Percentiles rank a stretch among this genome's conserved stretches.
Evolutionary conservation across 92 coral and sea anemone genomes (phyloP).

Genomic region (Phymanthus crucifer): DNA sequence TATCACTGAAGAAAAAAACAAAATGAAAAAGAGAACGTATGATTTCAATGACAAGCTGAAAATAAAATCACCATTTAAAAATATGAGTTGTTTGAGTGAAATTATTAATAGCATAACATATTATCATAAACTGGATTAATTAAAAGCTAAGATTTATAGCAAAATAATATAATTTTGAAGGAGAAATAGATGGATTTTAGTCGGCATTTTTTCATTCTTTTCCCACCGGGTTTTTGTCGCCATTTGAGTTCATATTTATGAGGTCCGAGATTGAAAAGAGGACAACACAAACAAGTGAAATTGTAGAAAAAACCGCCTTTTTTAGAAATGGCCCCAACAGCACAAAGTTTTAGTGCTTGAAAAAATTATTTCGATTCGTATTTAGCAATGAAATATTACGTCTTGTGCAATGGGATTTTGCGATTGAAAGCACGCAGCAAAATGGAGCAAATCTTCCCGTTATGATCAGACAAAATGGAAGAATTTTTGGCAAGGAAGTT

Average conservation of each 20-base stretch:
- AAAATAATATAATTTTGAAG: neutral
- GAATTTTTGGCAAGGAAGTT: too few species aligned
- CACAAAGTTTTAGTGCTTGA: too few species aligned
- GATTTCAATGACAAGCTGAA: neutral
- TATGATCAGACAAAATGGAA: too few species aligned
- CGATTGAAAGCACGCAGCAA: too few species aligned
- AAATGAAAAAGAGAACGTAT: too few species aligned
- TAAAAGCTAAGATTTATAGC: neutral
- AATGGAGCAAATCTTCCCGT: too few species aligned
- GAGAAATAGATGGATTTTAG: neutral
- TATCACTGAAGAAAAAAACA: neutral
- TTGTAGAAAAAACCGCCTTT: neutral
- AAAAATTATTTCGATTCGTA: too few species aligned
- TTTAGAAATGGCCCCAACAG: neutral
- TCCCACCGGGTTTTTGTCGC: neutral
- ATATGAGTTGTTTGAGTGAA: neutral
- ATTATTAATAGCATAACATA: neutral
- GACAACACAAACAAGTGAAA: neutral
- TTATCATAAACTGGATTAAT: neutral
- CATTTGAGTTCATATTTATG: neutral
- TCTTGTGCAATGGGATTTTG: too few species aligned
- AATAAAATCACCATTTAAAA: neutral
- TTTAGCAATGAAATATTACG: too few species aligned
- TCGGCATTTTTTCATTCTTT: neutral
- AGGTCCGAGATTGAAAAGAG: too few species aligned